Base-by-base conservation (phyloP, 2,113 vertebrate species). In the Dipodomys stephensi region DNA sequence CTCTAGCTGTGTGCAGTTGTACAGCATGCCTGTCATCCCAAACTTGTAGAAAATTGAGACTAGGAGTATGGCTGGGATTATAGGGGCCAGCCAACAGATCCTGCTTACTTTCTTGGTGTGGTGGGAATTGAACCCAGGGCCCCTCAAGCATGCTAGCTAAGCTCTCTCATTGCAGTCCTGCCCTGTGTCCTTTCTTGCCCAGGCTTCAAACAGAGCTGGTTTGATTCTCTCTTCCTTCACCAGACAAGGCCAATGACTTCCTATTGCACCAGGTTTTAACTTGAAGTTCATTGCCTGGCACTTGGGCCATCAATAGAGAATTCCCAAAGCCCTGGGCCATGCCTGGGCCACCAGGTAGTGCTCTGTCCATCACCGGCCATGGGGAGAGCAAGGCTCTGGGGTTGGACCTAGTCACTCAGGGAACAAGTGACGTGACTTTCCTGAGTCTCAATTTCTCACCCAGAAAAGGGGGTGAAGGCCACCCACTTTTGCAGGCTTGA, bases 361-460 rank as follows among this genome's bases (percentile, higher is more conserved):
- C 7, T 23, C 20, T 22, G 0, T 2, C 23, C 39, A 39, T 65
- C 1, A 1, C 27, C 53, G 8, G 16, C 44, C 39, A 11, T 0
- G 9, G 60, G 67, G 53, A 91, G 49, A 94, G 22, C 72, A 1
- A 20, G 39, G n/a, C n/a, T 78, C 69, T 23, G 20, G 49, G 35
- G 20, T 4, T 23, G 44, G 67, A 35, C 53, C 9, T 35, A 39
- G 12, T 69, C 60, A 73, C 90, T 44, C 22, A 25, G 53, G 18
- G 16, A 32, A 6, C 64, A 39, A 76, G 71, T 80, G 32, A 28
- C 35, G 35, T 3, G 25, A 23, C 28, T 18, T 85, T 49, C 86
- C 35, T 3, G 16, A 67, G 19, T 67, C 82, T 88, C 65, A 9
- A 10, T 30, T 69, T 90, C 79, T 94, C 35, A 44, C 46, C 39